A percentile compares a stretch with the other conserved stretches of the same genome.
phyloP scores from a whole-genome alignment of 2,797 vertebrate species.

The Aratinga solstitialis region DNA sequence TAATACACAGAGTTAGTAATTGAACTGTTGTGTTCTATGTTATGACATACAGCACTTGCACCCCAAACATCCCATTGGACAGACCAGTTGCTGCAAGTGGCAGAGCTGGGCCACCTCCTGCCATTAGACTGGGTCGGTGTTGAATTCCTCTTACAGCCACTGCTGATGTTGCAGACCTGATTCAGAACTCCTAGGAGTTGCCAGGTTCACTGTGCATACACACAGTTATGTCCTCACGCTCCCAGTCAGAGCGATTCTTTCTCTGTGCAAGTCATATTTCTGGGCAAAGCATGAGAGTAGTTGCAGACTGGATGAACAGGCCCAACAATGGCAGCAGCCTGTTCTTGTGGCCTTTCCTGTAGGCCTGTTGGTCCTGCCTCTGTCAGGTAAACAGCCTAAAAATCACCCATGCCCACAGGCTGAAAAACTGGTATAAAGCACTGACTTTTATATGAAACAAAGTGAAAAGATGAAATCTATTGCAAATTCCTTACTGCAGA shows the following conservation, averaged over 20 bases:
- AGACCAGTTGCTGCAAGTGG: neutral
- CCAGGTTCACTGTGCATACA: neutral
- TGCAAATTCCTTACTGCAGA: neutral
- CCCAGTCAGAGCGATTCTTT: neutral
- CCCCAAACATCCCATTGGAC: neutral
- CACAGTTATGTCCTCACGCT: rapidly evolving
- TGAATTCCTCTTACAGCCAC: neutral
- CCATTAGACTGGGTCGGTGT: rapidly evolving
- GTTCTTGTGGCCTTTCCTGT: neutral
- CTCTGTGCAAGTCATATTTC: neutral
- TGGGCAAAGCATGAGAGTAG: neutral
- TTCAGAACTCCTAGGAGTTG: neutral
- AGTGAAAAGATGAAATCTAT: neutral
- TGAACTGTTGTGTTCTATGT: neutral
- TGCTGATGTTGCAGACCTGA: neutral
- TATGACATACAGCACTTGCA: neutral
- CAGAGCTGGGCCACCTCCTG: neutral
- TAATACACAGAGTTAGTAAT: neutral
- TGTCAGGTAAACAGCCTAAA: neutral
- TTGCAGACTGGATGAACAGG: neutral
- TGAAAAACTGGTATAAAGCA: neutral
- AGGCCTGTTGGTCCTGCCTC: neutral
- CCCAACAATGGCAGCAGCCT: neutral
- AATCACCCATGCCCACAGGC: rapidly evolving
- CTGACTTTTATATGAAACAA: neutral